Percentiles rank a stretch among this genome's conserved stretches.
phyloP scores from a whole-genome alignment of 2,113 vertebrate genomes.

The Diadophis punctatus region DNA sequence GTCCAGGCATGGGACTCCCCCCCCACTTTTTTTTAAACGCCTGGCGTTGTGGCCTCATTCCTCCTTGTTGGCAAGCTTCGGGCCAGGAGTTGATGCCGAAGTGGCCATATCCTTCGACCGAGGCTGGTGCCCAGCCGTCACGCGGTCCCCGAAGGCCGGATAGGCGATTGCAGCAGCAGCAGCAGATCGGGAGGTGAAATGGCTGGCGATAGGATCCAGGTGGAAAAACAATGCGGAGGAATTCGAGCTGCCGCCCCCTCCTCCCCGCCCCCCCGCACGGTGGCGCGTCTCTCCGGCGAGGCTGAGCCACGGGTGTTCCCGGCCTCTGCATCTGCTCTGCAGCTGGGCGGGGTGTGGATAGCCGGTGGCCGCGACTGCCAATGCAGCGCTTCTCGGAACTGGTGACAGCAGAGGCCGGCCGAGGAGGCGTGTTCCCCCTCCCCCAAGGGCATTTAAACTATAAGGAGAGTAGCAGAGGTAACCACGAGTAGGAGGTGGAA shows the following conservation, averaged over 20 bases:
- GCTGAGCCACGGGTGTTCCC: neutral
- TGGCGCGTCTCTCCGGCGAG: too few species aligned
- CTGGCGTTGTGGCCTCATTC: neutral
- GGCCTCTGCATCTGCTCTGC: neutral
- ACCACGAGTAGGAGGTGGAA: neutral
- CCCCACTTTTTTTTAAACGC: neutral
- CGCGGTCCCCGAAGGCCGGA: neutral
- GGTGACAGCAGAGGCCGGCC: neutral
- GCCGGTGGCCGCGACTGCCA: neutral
- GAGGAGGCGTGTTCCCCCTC: neutral
- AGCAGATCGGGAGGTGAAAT: neutral
- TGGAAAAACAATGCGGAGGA: constrained; percentile 28
- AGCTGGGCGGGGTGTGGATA: neutral
- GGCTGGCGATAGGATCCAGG: constrained; percentile 2
- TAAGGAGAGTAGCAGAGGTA: neutral
- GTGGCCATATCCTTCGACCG: neutral
- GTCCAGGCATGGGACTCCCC: neutral
- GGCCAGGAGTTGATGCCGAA: neutral
- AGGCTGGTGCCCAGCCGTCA: neutral
- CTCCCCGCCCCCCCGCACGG: neutral
- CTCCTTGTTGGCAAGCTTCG: neutral
- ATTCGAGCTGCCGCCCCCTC: neutral
- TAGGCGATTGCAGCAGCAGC: neutral
- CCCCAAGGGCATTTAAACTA: neutral
- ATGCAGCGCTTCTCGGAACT: neutral